These are phyloP conservation scores for Helicoverpa zea DNA, from an alignment of 1,140 invertebrate species.

Conservation along the genomic window DNA sequence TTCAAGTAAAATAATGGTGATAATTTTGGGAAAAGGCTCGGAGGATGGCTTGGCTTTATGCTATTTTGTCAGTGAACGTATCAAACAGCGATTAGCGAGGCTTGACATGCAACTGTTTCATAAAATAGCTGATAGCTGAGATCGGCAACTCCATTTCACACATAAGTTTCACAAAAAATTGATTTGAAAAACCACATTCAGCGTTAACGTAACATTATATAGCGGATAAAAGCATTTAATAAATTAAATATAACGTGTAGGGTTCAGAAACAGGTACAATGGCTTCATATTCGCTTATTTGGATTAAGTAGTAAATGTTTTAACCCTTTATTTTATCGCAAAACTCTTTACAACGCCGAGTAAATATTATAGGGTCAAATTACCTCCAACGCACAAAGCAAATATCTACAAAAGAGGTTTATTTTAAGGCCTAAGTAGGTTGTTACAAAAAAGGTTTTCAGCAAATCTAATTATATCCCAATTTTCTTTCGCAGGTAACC, in stretches of 20 bases:
- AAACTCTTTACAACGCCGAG: background rate
- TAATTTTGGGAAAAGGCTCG: too few relatives aligned
- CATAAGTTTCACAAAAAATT: too few relatives aligned
- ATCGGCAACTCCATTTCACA: too few relatives aligned
- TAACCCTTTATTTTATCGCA: background rate
- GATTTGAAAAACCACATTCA: too few relatives aligned
- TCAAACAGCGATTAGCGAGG: too few relatives aligned
- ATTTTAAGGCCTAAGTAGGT: background rate
- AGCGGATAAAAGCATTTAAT: background rate
- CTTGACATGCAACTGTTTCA: too few relatives aligned
- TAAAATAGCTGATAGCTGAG: too few relatives aligned
- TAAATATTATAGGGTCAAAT: constrained; percentile 1
- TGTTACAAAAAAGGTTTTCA: constrained; percentile 25
- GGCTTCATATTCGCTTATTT: background rate
- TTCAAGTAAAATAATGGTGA: too few relatives aligned
- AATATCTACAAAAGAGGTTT: background rate
- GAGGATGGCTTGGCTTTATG: too few relatives aligned
- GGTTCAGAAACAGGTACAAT: background rate
- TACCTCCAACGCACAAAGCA: background rate
- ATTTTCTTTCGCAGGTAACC: constrained; percentile 51
- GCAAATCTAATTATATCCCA: constrained; percentile 39
- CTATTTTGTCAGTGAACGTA: too few relatives aligned
- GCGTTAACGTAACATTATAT: background rate
- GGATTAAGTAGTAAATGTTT: background rate
- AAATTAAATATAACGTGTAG: background rate